Base-by-base conservation (phyloP, 2,113 vertebrate species). In the Connochaetes taurinus region DNA sequence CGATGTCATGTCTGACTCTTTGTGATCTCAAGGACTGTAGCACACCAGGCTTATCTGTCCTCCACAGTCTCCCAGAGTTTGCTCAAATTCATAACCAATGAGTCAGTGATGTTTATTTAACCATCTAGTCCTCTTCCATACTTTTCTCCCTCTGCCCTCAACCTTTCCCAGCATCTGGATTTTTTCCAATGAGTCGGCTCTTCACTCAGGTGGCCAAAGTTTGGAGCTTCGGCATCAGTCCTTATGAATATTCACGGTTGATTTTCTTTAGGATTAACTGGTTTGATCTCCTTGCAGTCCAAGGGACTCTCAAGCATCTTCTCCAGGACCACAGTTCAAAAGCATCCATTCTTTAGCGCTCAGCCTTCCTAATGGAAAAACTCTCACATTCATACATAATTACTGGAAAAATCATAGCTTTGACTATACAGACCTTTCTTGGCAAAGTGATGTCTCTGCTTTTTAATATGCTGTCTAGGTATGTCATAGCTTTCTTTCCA, bases 1-100 rank as follows among this genome's bases (percentile, higher is more conserved):
- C 1, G 4, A 21, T 67, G n/a, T 36, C 2, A 0, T 67, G n/a
- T 36, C 17, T 36, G 33, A 36, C 17, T 67, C 64, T 64, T 17
- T 67, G 64, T 36, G 64, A 67, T 36, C 8, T 67, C 64, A 67
- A 67, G n/a, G 64, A 67, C 33, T 36, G 33, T 1, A 67, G 64
- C n/a, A 36, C 64, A 67, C 33, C 64, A 36, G 8, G 64, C 64
- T 67, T 19, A 67, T 67, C 64, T 67, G 64, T 67, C 11, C 17
- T 67, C n/a, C 9, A 67, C n/a, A 36, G 11, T 21, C 33, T 11
- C 64, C 64, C 33, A 67, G 64, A 21, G 64, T 67, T 67, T 67
- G 33, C 17, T 67, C 64, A 67, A 21, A 67, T 11, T 67, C 64
- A 21, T 36, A 11, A 36, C n/a, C n/a, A 21, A 21, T 36, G 64